phyloP scores from a whole-genome alignment of 2,888 invertebrate species.

The Microctonus aethiopoides region DNA sequence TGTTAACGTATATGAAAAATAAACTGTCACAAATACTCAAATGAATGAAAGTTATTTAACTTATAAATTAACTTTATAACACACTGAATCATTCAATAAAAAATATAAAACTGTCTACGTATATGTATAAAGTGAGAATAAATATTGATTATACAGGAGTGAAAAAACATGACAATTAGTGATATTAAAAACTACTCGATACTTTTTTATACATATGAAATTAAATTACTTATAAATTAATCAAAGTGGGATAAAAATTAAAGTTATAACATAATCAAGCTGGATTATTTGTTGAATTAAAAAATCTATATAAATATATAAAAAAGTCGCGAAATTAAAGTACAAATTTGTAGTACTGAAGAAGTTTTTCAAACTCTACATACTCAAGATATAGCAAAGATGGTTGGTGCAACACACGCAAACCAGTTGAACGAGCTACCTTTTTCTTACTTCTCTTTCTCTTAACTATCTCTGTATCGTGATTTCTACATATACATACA shows the following conservation, averaged over 20 bases:
- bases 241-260: no score
- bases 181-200: background rate
- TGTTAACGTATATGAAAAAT: background rate
- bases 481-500: slow-evolving; percentile 22
- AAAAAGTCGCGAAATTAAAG: no score
- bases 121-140: background rate
- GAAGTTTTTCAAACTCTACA: background rate
- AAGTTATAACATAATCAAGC: no score
- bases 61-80: no score
- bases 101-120: background rate
- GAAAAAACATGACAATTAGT: slow-evolving; percentile 10
- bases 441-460: slow-evolving; percentile 18
- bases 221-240: no score
- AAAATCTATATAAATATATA: no score
- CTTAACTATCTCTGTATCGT: slow-evolving; percentile 18
- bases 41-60: no score
- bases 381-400: background rate
- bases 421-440: slow-evolving; percentile 49
- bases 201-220: no score
- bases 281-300: no score
- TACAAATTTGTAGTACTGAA: no score
- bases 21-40: no score
- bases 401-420: slow-evolving; percentile 33
- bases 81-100: no score
- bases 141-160: background rate